Conservation (phyloP, 2,888 invertebrate species). For the Mylabris sibirica region DNA sequence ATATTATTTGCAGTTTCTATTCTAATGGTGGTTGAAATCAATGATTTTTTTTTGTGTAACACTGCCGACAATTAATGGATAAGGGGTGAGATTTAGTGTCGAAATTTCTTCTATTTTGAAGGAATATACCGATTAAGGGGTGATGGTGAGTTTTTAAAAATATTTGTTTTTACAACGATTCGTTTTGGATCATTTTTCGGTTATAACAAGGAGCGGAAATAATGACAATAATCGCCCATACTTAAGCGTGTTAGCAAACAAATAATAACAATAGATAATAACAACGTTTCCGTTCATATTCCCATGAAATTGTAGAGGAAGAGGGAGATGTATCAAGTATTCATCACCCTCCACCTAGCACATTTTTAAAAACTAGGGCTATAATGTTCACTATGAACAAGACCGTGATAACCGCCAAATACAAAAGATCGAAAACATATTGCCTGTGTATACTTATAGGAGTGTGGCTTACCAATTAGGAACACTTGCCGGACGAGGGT, state of each 20-base stretch:
- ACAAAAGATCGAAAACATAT: constrained; percentile 49
- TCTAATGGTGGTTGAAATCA: not conserved
- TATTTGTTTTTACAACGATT: not conserved
- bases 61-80: not conserved
- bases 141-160: too few relatives aligned
- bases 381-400: constrained; percentile 54
- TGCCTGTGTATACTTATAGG: constrained; percentile 49
- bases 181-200: constrained; percentile 9
- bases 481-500: constrained; percentile 47
- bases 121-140: too few relatives aligned
- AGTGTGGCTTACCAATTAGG: constrained; percentile 61
- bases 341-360: constrained; percentile 34
- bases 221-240: constrained; percentile 54
- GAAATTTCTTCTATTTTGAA: not conserved
- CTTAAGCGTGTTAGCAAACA: constrained; percentile 55
- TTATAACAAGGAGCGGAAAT: constrained; percentile 17
- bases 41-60: not conserved
- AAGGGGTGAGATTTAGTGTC: not conserved
- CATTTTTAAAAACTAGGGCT: constrained; percentile 53
- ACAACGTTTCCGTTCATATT: constrained; percentile 50
- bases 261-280: constrained; percentile 54
- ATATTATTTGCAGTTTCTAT: not conserved
- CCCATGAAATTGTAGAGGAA: constrained; percentile 42
- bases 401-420: constrained; percentile 51
- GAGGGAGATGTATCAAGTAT: not conserved